Percentiles rank a stretch among this genome's conserved stretches.
phyloP scores from a whole-genome alignment of 2,888 invertebrate species.

The Yponomeuta plumbellus region DNA sequence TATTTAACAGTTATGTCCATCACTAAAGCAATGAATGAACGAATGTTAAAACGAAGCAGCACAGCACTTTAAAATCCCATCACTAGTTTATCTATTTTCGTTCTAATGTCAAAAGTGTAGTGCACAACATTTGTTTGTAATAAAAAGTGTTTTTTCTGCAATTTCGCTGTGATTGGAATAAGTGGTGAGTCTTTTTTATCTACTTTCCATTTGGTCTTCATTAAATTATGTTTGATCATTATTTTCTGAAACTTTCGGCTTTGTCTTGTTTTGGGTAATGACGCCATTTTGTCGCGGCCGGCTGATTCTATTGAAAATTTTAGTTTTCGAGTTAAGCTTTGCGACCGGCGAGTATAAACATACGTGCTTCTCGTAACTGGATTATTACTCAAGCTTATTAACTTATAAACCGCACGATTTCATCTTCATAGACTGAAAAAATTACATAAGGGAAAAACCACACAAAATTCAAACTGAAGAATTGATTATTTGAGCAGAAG shows the following conservation, averaged over 20 bases:
- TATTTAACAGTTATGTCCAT: too few relatives aligned
- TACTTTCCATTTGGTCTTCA: neutral
- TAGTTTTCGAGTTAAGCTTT: conserved; percentile 45
- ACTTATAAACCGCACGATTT: neutral
- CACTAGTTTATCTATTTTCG: conserved; percentile 32
- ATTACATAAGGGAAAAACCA: conserved; percentile 31
- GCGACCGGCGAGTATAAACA: conserved; percentile 33
- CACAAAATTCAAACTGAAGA: conserved; percentile 21
- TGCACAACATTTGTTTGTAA: conserved; percentile 47
- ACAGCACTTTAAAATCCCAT: neutral
- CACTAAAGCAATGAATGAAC: too few relatives aligned
- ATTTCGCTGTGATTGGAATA: conserved; percentile 8
- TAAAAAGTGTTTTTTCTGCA: conserved; percentile 10
- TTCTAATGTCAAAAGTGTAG: conserved; percentile 67
- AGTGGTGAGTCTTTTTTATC: conserved; percentile 9
- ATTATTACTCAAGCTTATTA: neutral
- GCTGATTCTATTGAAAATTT: conserved; percentile 62
- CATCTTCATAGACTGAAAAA: conserved; percentile 8
- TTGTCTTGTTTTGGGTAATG: conserved; percentile 32
- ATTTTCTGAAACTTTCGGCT: conserved; percentile 15
- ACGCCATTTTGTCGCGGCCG: conserved; percentile 76
- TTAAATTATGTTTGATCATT: conserved; percentile 11
- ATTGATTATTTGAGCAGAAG: conserved; percentile 27
- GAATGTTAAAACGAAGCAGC: too few relatives aligned
- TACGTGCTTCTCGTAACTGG: neutral